phyloP scores from a whole-genome alignment of 2,888 invertebrate genomes.

The Tridacna crocea region DNA sequence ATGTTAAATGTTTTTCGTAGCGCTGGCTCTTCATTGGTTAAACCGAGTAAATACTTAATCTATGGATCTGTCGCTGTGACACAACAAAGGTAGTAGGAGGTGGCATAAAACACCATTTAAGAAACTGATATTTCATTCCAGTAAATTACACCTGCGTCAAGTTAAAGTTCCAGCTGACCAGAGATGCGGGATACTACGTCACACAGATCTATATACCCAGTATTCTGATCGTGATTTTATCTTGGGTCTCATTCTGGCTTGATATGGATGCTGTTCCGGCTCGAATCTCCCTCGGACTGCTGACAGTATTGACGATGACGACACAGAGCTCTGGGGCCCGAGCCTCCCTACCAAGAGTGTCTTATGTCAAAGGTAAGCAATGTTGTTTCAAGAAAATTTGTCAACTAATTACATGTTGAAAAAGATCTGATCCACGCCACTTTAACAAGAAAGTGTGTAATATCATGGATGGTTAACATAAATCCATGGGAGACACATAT shows the following conservation, averaged over 20 bases:
- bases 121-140: slow-evolving; percentile 12
- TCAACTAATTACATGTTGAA: not conserved
- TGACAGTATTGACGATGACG: slow-evolving; percentile 78
- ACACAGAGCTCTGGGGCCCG: slow-evolving; percentile 76
- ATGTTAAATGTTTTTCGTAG: too few species aligned
- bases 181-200: slow-evolving; percentile 91
- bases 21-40: too few species aligned
- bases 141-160: slow-evolving; percentile 52
- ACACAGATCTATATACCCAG: slow-evolving; percentile 86
- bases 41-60: too few species aligned
- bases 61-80: too few species aligned
- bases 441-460: not conserved
- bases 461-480: not conserved
- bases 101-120: not conserved
- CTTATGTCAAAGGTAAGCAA: slow-evolving; percentile 69
- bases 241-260: slow-evolving; percentile 89
- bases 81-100: too few species aligned
- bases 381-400: not conserved
- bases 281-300: slow-evolving; percentile 70
- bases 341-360: slow-evolving; percentile 74
- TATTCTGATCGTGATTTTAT: slow-evolving; percentile 85
- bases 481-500: not conserved
- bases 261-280: slow-evolving; percentile 77
- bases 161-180: slow-evolving; percentile 30
- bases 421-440: not conserved